These are phyloP conservation scores for Ariolimax columbianus DNA, from an alignment of 2,888 invertebrate genomes.

Conservation along the genomic window DNA sequence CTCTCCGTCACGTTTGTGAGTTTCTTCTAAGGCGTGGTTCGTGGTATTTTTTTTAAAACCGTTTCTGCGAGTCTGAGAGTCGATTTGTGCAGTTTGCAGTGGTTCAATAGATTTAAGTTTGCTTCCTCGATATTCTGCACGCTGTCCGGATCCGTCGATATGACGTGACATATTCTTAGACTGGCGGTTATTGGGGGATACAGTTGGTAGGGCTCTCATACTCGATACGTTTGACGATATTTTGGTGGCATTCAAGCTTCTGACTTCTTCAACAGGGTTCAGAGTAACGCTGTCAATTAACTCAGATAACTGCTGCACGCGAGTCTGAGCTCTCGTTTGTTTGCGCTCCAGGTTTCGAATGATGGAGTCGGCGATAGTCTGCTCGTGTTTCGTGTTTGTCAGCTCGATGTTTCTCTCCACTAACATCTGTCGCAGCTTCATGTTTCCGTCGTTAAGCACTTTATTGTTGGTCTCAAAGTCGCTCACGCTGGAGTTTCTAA, in stretches of 20 bases:
- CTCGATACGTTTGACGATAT: neutral
- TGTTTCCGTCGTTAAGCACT: conserved; percentile 55
- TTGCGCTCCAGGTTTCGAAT: conserved; percentile 58
- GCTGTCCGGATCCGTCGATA: neutral
- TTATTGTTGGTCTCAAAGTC: conserved; percentile 50
- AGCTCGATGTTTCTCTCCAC: conserved; percentile 59
- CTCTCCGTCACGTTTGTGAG: neutral
- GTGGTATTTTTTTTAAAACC: neutral
- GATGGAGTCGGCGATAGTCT: conserved; percentile 38
- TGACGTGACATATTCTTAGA: neutral
- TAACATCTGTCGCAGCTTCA: conserved; percentile 55
- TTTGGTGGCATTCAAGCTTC: neutral
- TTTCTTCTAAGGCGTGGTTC: conserved; percentile 8
- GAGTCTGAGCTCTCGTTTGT: conserved; percentile 58
- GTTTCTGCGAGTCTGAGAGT: neutral
- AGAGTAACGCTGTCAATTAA: conserved; percentile 45
- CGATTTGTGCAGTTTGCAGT: neutral
- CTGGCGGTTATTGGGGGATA: neutral
- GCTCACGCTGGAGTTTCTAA: conserved; percentile 11
- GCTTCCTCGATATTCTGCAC: neutral
- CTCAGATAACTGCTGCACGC: conserved; percentile 63
- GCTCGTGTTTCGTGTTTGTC: conserved; percentile 51
- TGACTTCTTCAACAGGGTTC: neutral
- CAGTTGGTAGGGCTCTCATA: neutral
- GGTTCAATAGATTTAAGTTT: neutral